Evolutionary conservation across 2,113 vertebrate species (phyloP).

Genomic region (Scytalopus superciliaris): DNA sequence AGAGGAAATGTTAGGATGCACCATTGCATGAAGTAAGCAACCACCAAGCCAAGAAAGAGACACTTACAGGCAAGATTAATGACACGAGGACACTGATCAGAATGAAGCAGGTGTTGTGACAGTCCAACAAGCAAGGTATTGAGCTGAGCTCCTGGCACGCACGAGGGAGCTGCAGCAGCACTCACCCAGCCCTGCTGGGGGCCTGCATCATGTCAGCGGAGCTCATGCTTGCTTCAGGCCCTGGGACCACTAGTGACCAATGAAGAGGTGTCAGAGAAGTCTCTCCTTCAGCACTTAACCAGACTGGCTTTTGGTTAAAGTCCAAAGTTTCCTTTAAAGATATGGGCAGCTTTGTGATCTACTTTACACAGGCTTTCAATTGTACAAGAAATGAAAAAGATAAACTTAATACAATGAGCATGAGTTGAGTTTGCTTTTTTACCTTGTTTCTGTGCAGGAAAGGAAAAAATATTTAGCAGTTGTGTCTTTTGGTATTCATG

Average conservation of each 20-base stretch:
- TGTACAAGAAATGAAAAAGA: neutral
- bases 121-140: too few species aligned
- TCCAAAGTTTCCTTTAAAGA: neutral
- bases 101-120: neutral
- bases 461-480: neutral
- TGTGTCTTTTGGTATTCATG: neutral
- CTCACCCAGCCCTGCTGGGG: too few species aligned
- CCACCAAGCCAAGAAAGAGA: neutral
- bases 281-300: neutral
- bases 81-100: accelerated
- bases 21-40: neutral
- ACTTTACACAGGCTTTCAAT: neutral
- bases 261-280: neutral
- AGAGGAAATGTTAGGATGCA: neutral
- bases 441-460: neutral
- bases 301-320: neutral
- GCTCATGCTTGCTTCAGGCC: neutral
- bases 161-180: neutral
- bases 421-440: neutral
- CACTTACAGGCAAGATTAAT: too few species aligned
- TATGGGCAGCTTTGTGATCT: neutral
- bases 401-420: neutral
- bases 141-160: accelerated
- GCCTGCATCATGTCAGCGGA: neutral
- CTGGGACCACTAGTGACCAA: neutral